phyloP scores from a whole-genome alignment of 2,888 invertebrate genomes.

The Prosapia bicincta region DNA sequence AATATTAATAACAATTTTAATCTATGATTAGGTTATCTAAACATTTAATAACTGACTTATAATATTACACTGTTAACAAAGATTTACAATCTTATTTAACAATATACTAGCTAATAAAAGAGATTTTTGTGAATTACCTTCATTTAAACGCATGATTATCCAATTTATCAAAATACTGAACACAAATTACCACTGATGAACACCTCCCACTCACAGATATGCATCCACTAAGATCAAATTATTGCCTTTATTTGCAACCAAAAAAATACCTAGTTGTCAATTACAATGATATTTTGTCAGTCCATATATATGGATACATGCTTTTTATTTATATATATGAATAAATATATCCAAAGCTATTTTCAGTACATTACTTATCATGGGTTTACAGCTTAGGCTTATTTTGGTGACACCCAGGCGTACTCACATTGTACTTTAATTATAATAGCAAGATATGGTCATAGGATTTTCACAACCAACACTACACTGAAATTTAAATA shows the following conservation, averaged over 20 bases:
- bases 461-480: neutral
- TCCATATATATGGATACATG: neutral
- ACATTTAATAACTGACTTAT: neutral
- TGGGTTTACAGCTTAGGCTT: neutral
- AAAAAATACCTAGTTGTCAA: neutral
- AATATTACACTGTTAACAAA: neutral
- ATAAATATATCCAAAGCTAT: neutral
- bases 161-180: neutral
- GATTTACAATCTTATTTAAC: neutral
- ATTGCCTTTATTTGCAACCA: neutral
- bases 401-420: constrained; percentile 2
- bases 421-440: neutral
- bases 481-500: neutral
- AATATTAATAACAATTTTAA: neutral
- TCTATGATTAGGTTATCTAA: neutral
- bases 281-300: neutral
- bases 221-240: neutral
- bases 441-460: neutral
- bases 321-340: too few relatives aligned
- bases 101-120: neutral
- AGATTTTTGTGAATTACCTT: neutral
- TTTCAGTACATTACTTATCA: neutral
- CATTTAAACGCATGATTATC: neutral
- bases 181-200: neutral
- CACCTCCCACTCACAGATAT: neutral